These are phyloP conservation scores for Hirtodrosophila duncani DNA, from an alignment of 2,888 invertebrate species.

Conservation along the genomic window DNA sequence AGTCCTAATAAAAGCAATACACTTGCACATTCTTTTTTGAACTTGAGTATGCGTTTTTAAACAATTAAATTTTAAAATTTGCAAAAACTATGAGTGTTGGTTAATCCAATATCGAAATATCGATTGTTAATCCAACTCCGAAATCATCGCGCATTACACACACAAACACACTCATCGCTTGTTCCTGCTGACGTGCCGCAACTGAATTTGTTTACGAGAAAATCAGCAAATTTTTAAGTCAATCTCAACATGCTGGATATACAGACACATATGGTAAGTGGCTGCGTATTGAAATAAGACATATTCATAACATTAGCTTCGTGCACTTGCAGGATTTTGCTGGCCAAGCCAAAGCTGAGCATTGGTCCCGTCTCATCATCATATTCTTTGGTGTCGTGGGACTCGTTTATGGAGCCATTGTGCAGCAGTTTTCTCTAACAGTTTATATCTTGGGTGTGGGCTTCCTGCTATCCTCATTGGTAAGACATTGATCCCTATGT, in stretches of 20 bases:
- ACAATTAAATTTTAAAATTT: too few species aligned
- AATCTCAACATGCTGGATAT: slow-evolving; percentile 75
- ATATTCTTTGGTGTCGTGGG: slow-evolving; percentile 94
- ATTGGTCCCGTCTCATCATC: slow-evolving; percentile 92
- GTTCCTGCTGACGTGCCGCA: slow-evolving; percentile 61
- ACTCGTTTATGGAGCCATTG: slow-evolving; percentile 93
- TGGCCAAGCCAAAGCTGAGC: slow-evolving; percentile 94
- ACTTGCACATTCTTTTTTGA: too few species aligned
- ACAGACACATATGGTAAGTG: slow-evolving; percentile 78
- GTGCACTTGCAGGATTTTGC: slow-evolving; percentile 85
- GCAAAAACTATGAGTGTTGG: too few species aligned
- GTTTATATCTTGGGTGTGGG: slow-evolving; percentile 95
- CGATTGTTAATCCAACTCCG: too few species aligned
- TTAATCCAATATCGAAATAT: too few species aligned
- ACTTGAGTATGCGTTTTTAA: too few species aligned
- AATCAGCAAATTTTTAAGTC: slow-evolving; percentile 3
- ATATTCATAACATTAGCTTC: too few species aligned
- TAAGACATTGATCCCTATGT: slow-evolving; percentile 76
- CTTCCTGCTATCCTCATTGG: slow-evolving; percentile 90
- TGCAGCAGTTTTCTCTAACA: slow-evolving; percentile 97
- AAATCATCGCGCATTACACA: too few species aligned
- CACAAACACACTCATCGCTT: neutral
- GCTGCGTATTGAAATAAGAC: rapidly evolving
- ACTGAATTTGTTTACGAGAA: slow-evolving; percentile 50
- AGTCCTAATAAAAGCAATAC: too few species aligned